A percentile compares a stretch with the other conserved stretches of the same genome.
phyloP scores from a whole-genome alignment of 2,888 invertebrate genomes.

The Aplocera efformata region DNA sequence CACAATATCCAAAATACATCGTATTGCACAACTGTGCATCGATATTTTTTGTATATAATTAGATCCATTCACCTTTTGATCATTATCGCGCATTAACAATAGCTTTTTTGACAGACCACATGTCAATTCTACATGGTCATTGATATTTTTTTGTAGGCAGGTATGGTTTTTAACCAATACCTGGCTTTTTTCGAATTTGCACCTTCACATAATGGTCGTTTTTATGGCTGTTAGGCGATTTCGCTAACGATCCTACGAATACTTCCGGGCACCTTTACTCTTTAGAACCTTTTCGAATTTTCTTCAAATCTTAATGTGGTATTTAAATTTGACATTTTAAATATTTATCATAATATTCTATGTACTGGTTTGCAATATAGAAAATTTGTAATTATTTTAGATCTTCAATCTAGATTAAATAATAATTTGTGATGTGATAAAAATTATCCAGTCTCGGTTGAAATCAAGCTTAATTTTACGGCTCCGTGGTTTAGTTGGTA shows the following conservation, averaged over 20 bases:
- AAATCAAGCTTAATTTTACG: too few species aligned
- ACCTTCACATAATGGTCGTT: constrained; percentile 56
- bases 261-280: constrained; percentile 52
- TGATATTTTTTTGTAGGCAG: constrained; percentile 48
- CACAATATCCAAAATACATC: too few species aligned
- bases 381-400: too few species aligned
- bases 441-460: too few species aligned
- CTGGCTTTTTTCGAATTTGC: constrained; percentile 59
- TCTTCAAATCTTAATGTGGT: too few species aligned
- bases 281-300: constrained; percentile 28
- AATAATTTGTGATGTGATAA: too few species aligned
- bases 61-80: constrained; percentile 38
- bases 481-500: too few species aligned
- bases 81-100: constrained; percentile 60
- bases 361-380: too few species aligned
- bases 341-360: too few species aligned
- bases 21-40: constrained; percentile 14
- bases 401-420: too few species aligned
- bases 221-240: constrained; percentile 62
- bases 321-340: background rate
- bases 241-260: constrained; percentile 61
- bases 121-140: constrained; percentile 58
- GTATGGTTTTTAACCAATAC: constrained; percentile 34
- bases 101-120: constrained; percentile 49
- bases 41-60: constrained; percentile 19